These are phyloP conservation scores for Drosophila eugracilis DNA, from an alignment of 1,140 invertebrate species.

Conservation along the genomic window DNA sequence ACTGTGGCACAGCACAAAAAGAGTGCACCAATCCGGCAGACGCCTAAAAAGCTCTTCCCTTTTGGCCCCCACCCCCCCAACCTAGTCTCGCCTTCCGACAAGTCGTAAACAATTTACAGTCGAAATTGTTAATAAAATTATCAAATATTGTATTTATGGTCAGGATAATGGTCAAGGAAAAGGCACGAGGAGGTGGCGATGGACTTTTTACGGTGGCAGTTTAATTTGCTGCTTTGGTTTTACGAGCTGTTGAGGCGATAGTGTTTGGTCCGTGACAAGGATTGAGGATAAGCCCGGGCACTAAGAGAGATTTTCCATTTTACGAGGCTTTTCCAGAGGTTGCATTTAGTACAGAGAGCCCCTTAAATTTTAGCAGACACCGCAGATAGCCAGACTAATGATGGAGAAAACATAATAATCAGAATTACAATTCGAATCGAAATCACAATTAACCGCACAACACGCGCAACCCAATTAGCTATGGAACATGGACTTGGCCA, in stretches of 20 bases:
- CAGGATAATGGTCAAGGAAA: constrained; percentile 50
- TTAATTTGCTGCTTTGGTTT: constrained; percentile 81
- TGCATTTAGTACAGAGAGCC: neutral
- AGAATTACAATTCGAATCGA: constrained; percentile 16
- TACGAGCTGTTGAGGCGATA: constrained; percentile 78
- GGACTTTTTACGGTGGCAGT: constrained; percentile 69
- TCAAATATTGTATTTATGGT: constrained; percentile 82
- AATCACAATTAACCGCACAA: constrained; percentile 62
- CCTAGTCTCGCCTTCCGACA: constrained; percentile 5
- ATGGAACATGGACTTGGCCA: constrained; percentile 39
- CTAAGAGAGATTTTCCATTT: constrained; percentile 1
- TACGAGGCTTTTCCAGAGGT: neutral
- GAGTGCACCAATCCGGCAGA: constrained; percentile 50
- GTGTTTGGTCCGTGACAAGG: constrained; percentile 46
- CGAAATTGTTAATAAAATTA: constrained; percentile 82
- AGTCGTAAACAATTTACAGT: constrained; percentile 81
- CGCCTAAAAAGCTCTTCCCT: constrained; percentile 58
- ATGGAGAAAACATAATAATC: constrained; percentile 54
- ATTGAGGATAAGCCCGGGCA: constrained; percentile 26
- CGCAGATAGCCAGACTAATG: constrained; percentile 12
- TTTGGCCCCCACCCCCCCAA: constrained; percentile 1
- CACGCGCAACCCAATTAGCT: constrained; percentile 60
- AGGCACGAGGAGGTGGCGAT: neutral
- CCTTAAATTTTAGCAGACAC: constrained; percentile 1
- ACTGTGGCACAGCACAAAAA: constrained; percentile 48